Evolutionary conservation across 2,113 vertebrate species (phyloP).

Genomic region (Corythaixoides concolor): DNA sequence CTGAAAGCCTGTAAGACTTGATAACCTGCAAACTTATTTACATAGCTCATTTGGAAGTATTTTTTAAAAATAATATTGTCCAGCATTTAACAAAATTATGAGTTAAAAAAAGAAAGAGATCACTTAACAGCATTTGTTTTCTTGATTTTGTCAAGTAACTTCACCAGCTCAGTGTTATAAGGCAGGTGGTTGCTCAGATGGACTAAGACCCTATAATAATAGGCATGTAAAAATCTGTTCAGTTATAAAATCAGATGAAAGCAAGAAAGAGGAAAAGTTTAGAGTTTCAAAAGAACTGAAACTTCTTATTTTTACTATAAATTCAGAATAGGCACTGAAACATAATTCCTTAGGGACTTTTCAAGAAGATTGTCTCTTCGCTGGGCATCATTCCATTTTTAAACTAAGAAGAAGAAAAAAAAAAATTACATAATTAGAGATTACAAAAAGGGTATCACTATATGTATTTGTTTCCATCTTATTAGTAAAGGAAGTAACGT

Average conservation of each 20-base stretch:
- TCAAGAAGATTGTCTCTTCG: slow-evolving; percentile 81
- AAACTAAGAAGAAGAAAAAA: slow-evolving; percentile 61
- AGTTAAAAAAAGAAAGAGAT: slow-evolving; percentile 52
- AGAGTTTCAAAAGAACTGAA: slow-evolving; percentile 81
- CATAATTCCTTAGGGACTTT: slow-evolving; percentile 75
- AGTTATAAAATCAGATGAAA: slow-evolving; percentile 74
- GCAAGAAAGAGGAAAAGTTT: slow-evolving; percentile 62
- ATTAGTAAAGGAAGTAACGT: neutral
- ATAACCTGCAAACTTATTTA: slow-evolving; percentile 51
- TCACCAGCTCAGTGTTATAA: slow-evolving; percentile 71
- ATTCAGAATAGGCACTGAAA: slow-evolving; percentile 84
- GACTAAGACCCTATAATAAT: slow-evolving; percentile 43
- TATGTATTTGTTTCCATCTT: neutral
- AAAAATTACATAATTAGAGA: neutral
- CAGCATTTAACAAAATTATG: slow-evolving; percentile 72
- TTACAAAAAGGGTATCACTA: neutral
- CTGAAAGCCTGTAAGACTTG: slow-evolving; percentile 64
- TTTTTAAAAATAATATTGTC: slow-evolving; percentile 67
- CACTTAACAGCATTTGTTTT: slow-evolving; percentile 65
- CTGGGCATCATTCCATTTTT: slow-evolving; percentile 61
- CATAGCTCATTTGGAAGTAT: slow-evolving; percentile 57
- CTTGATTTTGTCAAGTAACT: slow-evolving; percentile 65
- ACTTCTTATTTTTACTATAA: slow-evolving; percentile 70
- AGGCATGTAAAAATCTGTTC: slow-evolving; percentile 57
- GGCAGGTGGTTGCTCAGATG: slow-evolving; percentile 72